Conservation (phyloP, 2,888 invertebrate species). For the Dilophus febrilis region DNA sequence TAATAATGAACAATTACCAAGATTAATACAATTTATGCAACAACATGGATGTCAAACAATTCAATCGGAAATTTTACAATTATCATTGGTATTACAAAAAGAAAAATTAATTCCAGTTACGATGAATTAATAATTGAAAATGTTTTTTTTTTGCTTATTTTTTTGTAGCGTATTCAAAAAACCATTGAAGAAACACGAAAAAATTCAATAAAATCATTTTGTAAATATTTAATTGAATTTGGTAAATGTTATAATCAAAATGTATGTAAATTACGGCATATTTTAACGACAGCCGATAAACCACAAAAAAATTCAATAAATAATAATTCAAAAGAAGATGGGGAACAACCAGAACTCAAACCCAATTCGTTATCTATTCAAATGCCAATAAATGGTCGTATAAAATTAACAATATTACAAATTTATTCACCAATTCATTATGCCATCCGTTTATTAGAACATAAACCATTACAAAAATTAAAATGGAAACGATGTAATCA, state of each 20-base stretch:
- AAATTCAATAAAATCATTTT: slow-evolving; percentile 32
- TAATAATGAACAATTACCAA: slow-evolving; percentile 41
- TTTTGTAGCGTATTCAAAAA: neutral
- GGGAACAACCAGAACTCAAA: too few species aligned
- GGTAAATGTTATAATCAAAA: slow-evolving; percentile 42
- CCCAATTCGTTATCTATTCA: too few species aligned
- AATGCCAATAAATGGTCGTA: neutral
- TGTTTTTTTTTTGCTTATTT: too few species aligned
- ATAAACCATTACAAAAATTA: slow-evolving; percentile 16
- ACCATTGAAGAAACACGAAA: slow-evolving; percentile 30
- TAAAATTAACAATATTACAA: slow-evolving; percentile 39
- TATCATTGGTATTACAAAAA: slow-evolving; percentile 25
- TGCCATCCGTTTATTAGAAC: slow-evolving; percentile 38
- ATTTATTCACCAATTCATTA: slow-evolving; percentile 43
- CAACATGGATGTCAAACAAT: slow-evolving; percentile 19
- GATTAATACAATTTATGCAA: slow-evolving; percentile 40
- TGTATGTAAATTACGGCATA: slow-evolving; percentile 44
- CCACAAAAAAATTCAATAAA: slow-evolving; percentile 21
- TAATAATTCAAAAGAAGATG: too few species aligned
- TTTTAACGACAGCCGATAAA: slow-evolving; percentile 36
- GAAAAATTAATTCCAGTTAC: slow-evolving; percentile 12
- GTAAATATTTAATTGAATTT: slow-evolving; percentile 41
- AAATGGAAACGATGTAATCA: slow-evolving; percentile 13
- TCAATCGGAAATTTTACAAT: slow-evolving; percentile 18
- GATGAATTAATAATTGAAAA: too few species aligned